phyloP scores from a whole-genome alignment of 2,888 invertebrate species.

The Cyrtodaria siliqua region DNA sequence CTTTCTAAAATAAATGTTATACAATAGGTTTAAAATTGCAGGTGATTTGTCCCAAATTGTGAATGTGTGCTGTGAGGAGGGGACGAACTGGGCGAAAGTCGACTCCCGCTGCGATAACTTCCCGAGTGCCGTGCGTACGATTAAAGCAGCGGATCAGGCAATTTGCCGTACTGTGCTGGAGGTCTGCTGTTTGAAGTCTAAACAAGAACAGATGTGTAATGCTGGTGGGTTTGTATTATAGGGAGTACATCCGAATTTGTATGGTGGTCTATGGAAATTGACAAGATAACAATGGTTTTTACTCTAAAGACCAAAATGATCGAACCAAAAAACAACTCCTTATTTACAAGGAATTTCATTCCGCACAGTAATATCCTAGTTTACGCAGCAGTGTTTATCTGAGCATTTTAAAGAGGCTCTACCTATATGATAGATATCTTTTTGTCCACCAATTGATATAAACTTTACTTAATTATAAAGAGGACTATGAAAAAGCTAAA shows the following conservation, averaged over 20 bases:
- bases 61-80: conserved; percentile 78
- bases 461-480: too few relatives aligned
- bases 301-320: too few relatives aligned
- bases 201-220: conserved; percentile 78
- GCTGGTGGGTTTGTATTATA: conserved; percentile 64
- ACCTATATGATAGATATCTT: too few relatives aligned
- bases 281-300: too few relatives aligned
- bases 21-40: conserved; percentile 49
- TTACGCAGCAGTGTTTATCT: too few relatives aligned
- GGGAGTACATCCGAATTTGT: too few relatives aligned
- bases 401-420: too few relatives aligned
- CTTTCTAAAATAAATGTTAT: too few relatives aligned
- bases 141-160: conserved; percentile 62
- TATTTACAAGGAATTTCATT: neutral
- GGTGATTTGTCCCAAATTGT: conserved; percentile 67
- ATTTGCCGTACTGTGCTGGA: conserved; percentile 73
- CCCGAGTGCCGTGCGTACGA: conserved; percentile 63
- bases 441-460: too few relatives aligned
- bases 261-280: too few relatives aligned
- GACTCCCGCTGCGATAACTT: conserved; percentile 72
- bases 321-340: conserved; percentile 55
- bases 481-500: too few relatives aligned
- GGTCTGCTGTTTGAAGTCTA: conserved; percentile 82
- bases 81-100: conserved; percentile 75
- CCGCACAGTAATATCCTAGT: too few relatives aligned